Evolutionary conservation across 2,113 vertebrate genomes (phyloP).

Genomic region (Globicephala melas): DNA sequence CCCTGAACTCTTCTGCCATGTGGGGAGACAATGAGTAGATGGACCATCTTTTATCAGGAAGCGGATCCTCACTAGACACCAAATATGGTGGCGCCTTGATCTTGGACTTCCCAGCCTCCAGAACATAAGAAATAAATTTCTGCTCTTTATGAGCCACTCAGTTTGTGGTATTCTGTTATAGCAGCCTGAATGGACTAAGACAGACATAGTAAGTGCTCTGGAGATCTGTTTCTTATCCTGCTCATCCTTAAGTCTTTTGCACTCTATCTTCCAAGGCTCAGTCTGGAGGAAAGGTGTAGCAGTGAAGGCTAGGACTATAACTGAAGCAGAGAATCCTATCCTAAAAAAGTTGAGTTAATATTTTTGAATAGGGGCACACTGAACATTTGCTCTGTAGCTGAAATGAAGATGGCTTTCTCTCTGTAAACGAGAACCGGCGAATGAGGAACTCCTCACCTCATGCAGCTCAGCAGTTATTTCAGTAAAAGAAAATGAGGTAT

Average conservation of each 20-base stretch:
- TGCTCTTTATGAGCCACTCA: not conserved
- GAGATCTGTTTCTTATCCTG: not conserved
- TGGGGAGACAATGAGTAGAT: not conserved
- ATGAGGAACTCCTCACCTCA: not conserved
- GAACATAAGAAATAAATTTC: not conserved
- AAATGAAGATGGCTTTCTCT: not conserved
- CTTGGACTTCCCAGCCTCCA: not conserved
- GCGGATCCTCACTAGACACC: not conserved
- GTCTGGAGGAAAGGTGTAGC: not conserved
- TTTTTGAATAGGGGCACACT: not conserved
- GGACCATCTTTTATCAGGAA: not conserved
- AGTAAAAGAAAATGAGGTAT: not conserved
- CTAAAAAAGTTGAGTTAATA: not conserved
- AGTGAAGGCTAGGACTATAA: not conserved
- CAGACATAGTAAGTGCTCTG: not conserved
- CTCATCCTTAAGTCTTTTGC: not conserved
- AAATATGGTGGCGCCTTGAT: not conserved
- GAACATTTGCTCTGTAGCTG: not conserved
- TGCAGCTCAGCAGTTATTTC: not conserved
- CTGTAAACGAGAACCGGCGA: not conserved
- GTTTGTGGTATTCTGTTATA: not conserved
- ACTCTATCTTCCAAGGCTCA: not conserved
- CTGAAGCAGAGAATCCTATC: not conserved
- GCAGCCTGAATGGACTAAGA: not conserved
- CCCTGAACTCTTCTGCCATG: not conserved